A percentile compares a stretch with the other conserved stretches of the same genome.
phyloP scores from a whole-genome alignment of 2,797 vertebrate genomes.

The Gallinago stenura region DNA sequence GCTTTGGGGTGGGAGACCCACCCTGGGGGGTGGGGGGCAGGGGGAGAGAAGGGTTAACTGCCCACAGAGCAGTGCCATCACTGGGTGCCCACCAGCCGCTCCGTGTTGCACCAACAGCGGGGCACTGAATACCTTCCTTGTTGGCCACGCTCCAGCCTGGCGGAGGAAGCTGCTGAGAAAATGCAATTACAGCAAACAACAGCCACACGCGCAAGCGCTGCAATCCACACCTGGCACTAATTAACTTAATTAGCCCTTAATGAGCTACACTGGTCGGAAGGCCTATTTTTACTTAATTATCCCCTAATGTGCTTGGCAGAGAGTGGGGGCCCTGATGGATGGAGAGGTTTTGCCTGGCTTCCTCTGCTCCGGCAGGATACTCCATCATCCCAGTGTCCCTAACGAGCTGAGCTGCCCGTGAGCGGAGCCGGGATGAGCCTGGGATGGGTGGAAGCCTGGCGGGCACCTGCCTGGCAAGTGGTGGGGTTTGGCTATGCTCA shows the following conservation, averaged over 20 bases:
- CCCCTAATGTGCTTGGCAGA: constrained; percentile 79
- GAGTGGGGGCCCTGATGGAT: constrained; percentile 62
- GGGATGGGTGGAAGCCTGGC: neutral
- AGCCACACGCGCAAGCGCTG: constrained; percentile 71
- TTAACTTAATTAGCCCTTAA: constrained; percentile 85
- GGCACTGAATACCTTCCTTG: constrained; percentile 55
- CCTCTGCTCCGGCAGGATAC: neutral
- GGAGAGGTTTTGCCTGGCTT: constrained; percentile 67
- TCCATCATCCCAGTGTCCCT: constrained; percentile 27
- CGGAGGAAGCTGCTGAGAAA: constrained; percentile 72
- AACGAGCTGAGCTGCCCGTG: neutral
- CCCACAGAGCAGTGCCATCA: neutral
- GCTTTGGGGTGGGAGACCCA: fast-evolving
- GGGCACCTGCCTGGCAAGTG: neutral
- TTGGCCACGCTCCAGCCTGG: constrained; percentile 59
- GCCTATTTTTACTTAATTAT: constrained; percentile 87
- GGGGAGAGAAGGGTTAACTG: neutral
- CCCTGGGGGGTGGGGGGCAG: fast-evolving
- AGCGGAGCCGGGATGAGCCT: fast-evolving
- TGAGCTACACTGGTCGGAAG: constrained; percentile 83
- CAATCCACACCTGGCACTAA: constrained; percentile 85
- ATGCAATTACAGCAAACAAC: constrained; percentile 82
- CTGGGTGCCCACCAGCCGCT: constrained; percentile 13
- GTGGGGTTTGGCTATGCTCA: fast-evolving
- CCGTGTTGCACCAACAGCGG: constrained; percentile 52